These are phyloP conservation scores for Drosophila nikananu DNA, from an alignment of 1,140 invertebrate species.

Conservation along the genomic window DNA sequence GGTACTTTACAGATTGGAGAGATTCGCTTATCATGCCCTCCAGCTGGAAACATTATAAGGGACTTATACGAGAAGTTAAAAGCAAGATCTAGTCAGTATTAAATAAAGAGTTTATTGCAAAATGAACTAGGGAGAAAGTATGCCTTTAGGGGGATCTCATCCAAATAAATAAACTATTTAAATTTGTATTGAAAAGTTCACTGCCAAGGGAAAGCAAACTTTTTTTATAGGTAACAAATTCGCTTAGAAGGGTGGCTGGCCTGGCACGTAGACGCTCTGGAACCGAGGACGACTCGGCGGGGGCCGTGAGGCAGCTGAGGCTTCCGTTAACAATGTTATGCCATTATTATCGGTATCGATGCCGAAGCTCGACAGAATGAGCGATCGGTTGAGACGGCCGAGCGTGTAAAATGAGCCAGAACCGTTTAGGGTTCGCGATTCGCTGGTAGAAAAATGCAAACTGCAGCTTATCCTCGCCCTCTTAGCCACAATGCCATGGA, in stretches of 20 bases:
- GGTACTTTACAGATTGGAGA: background rate
- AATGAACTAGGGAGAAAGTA: background rate
- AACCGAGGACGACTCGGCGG: conserved; percentile 21
- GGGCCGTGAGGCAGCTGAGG: background rate
- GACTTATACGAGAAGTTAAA: background rate
- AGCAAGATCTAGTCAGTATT: background rate
- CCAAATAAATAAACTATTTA: background rate
- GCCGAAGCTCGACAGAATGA: conserved; percentile 38
- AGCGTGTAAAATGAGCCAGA: conserved; percentile 73
- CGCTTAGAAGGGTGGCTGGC: background rate
- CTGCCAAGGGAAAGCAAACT: background rate
- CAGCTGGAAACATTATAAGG: background rate
- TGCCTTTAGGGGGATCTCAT: background rate
- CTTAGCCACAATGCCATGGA: background rate
- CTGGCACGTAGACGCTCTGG: conserved; percentile 40
- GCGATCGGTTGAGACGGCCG: conserved; percentile 17
- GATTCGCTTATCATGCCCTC: conserved; percentile 14
- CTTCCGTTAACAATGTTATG: conserved; percentile 40
- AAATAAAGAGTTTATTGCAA: background rate
- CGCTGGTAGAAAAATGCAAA: conserved; percentile 24
- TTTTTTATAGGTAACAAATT: background rate
- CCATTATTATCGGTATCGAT: conserved; percentile 52
- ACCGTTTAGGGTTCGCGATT: conserved; percentile 47
- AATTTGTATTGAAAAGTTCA: background rate
- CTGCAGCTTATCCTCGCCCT: conserved; percentile 12